phyloP scores from a whole-genome alignment of 2,113 vertebrate genomes.

The Pseudopipra pipra region DNA sequence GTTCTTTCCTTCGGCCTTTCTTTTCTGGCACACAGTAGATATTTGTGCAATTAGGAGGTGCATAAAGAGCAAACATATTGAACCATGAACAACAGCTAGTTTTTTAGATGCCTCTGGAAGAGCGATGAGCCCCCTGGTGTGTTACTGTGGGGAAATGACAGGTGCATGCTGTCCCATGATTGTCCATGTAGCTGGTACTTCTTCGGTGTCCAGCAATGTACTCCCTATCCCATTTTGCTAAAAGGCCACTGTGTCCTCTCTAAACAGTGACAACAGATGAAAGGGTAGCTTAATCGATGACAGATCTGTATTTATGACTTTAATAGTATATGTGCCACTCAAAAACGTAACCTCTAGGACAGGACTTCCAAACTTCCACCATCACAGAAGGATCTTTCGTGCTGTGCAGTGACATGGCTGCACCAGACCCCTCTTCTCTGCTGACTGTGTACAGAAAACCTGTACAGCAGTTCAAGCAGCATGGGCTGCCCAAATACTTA shows the following conservation, averaged over 20 bases:
- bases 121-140: not conserved
- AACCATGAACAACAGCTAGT: rapidly evolving
- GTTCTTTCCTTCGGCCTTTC: not conserved
- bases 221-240: not conserved
- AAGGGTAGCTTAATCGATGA: not conserved
- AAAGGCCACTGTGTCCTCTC: not conserved
- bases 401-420: not conserved
- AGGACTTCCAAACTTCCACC: not conserved
- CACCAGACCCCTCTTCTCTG: not conserved
- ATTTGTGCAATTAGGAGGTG: not conserved
- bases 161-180: not conserved
- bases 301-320: not conserved
- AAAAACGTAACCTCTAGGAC: not conserved
- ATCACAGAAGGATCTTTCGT: not conserved
- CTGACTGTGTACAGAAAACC: not conserved
- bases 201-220: not conserved
- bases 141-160: not conserved
- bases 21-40: not conserved
- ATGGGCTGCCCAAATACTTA: not conserved
- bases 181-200: not conserved
- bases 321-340: not conserved
- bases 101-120: not conserved
- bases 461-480: not conserved
- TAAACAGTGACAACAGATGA: not conserved
- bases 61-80: not conserved